Base-by-base conservation (phyloP, 2,888 invertebrate species). In the Scaptomyza flava region DNA sequence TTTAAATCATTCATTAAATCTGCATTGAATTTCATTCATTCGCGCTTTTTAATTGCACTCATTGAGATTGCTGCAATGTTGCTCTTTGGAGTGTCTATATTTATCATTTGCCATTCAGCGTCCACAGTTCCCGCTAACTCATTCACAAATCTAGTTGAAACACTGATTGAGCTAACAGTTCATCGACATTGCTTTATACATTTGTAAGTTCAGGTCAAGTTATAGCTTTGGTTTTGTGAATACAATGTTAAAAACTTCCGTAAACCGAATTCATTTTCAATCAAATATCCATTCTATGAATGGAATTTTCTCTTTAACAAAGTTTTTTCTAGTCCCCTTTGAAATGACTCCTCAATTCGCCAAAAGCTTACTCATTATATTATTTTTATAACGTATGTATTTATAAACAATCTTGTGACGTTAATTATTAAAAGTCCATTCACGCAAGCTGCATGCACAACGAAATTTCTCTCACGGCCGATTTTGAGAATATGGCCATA, bases 21-120 rank as follows among this genome's bases (percentile, higher is more conserved):
- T 65, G 81, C 82, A 84, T 82, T 84, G 78, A 83, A 81, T 70
- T 83, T 81, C 65, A 78, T 82, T 78, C 81, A 83, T 78, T 76
- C 67, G 66, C 67, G 59, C 61, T 50, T 52, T 81, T 78, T 81
- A 83, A 83, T 83, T 81, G 81, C 84, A 64, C 57, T 67, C 73
- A 72, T 63, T 79, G 67, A 41, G 50, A 30, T 45, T 42, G 38
- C 45, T 34, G 31, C 17, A 17, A 1, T 17, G 17, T 17, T 17
- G 17, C 60, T 58, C 6, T 27, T 43, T n/a, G 34, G 48, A 74
- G 48, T 60, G 7, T 45, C n/a, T 57, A 53, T 46, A 41, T 62
- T 65, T 38, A 59, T 47, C 53, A 54, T 54, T 36, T 33, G 0
- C 6, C 11, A 30, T 30, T 46, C 46, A 30, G 20, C 2, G 12